These are phyloP conservation scores for Parapsyche elsis DNA, from an alignment of 1,140 invertebrate genomes.

Conservation along the genomic window DNA sequence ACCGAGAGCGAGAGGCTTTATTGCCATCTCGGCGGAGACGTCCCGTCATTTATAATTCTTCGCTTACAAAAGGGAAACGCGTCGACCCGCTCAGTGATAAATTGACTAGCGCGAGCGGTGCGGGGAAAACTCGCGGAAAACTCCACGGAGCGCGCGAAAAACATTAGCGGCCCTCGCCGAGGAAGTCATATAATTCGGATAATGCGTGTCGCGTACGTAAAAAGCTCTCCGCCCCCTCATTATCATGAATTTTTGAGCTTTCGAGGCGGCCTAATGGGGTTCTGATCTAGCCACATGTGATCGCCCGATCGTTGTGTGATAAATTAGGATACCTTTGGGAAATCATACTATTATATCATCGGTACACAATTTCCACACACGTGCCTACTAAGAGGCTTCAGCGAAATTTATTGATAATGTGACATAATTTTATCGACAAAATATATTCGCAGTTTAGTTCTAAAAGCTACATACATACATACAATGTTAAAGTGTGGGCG, in stretches of 20 bases:
- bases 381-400: no score
- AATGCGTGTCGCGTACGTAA: slow-evolving; percentile 5
- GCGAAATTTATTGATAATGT: no score
- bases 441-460: no score
- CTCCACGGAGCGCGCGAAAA: not conserved
- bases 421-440: no score
- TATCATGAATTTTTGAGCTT: slow-evolving; percentile 11
- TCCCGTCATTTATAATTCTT: slow-evolving; percentile 46
- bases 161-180: not conserved
- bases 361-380: no score
- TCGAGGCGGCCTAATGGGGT: not conserved
- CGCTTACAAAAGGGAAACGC: slow-evolving; percentile 25
- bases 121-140: not conserved
- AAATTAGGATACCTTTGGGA: no score
- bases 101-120: not conserved
- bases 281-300: not conserved
- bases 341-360: no score
- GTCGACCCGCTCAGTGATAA: slow-evolving; percentile 29
- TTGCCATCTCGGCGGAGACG: slow-evolving; percentile 29
- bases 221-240: not conserved
- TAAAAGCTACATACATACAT: no score
- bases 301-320: no score
- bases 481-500: no score
- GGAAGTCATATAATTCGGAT: slow-evolving; percentile 14
- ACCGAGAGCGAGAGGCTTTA: slow-evolving; percentile 12